Conservation (phyloP, 2,888 invertebrate species). For the Temnothorax rugatulus region DNA sequence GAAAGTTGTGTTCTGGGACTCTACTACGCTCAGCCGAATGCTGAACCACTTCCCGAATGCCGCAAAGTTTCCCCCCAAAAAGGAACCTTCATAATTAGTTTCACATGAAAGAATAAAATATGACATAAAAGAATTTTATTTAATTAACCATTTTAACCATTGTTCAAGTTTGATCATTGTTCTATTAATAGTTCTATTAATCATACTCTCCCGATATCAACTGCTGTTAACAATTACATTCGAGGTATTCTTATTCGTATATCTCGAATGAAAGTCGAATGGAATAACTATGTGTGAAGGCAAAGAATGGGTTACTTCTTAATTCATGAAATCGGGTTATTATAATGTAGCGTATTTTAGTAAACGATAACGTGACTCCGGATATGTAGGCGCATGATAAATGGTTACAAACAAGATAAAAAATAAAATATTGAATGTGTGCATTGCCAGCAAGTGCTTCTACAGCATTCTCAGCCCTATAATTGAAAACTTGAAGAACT, state of each 20-base stretch:
- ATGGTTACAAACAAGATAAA: conserved; percentile 65
- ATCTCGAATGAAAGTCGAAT: not conserved
- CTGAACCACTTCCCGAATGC: not conserved
- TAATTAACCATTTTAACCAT: not conserved
- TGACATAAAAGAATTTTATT: not conserved
- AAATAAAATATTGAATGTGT: conserved; percentile 76
- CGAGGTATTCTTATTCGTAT: not conserved
- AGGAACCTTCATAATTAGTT: not conserved
- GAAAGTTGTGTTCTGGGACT: conserved; percentile 33
- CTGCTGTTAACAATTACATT: not conserved
- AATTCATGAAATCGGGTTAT: conserved; percentile 9
- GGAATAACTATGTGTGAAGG: not conserved
- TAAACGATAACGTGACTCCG: conserved; percentile 16
- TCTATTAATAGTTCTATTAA: not conserved
- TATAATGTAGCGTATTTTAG: not conserved
- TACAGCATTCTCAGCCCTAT: conserved; percentile 71
- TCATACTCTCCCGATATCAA: not conserved
- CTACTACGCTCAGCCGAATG: conserved; percentile 1
- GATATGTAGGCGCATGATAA: conserved; percentile 61
- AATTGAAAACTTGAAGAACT: conserved; percentile 59
- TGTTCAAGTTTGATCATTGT: not conserved
- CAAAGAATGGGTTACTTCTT: not conserved
- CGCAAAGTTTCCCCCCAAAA: not conserved
- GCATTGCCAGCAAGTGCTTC: conserved; percentile 83
- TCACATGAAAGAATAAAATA: conserved; percentile 26